A percentile compares a stretch with the other conserved stretches of the same genome.
Evolutionary conservation across 2,113 vertebrate species (phyloP).

Genomic region (Gorilla gorilla): DNA sequence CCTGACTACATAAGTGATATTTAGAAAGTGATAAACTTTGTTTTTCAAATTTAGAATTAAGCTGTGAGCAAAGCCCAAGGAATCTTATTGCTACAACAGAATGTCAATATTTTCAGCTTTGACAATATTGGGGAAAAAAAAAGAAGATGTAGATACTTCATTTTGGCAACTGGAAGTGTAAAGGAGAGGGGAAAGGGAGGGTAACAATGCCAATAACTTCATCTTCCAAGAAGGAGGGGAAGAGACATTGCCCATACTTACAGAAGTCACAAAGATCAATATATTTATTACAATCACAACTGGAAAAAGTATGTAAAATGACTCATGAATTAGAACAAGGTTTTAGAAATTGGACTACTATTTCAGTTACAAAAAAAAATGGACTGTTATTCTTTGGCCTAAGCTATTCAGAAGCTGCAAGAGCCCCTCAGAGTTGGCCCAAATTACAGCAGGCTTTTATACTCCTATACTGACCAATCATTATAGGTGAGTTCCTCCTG

Average conservation of each 20-base stretch:
- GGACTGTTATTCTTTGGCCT: not conserved
- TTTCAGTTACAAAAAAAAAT: not conserved
- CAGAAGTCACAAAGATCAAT: not conserved
- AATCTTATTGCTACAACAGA: not conserved
- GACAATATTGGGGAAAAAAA: not conserved
- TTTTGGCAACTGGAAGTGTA: not conserved
- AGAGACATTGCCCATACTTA: not conserved
- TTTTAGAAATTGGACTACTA: not conserved
- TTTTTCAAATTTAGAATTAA: not conserved
- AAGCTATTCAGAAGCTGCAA: not conserved
- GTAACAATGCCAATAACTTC: too few species aligned
- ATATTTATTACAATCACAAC: not conserved
- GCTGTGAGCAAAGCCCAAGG: not conserved
- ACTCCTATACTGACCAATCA: not conserved
- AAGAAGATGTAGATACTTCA: not conserved
- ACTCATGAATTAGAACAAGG: not conserved
- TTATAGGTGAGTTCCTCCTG: fast-evolving
- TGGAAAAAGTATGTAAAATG: not conserved
- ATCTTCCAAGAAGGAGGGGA: too few species aligned
- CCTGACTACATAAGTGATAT: not conserved
- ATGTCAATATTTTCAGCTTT: not conserved
- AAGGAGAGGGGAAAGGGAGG: not conserved
- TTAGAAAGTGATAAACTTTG: not conserved
- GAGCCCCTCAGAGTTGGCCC: not conserved
- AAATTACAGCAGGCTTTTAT: not conserved